These are phyloP conservation scores for Trichonephila clavata DNA, from an alignment of 1,140 invertebrate species.

Conservation along the genomic window DNA sequence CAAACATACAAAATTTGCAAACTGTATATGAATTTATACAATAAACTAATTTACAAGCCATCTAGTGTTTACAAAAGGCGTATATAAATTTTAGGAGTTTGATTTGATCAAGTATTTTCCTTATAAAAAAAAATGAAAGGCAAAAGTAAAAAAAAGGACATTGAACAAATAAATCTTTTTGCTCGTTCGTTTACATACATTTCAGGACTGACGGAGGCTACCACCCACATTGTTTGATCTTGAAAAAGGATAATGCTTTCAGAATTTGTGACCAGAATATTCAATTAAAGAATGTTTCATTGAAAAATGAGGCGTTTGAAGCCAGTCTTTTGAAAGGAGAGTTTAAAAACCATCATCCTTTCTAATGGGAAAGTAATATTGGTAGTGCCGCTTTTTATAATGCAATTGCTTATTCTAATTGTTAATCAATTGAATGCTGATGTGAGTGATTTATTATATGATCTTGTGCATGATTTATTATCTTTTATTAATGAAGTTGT, in stretches of 20 bases:
- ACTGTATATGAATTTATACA: no score
- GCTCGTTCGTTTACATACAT: not conserved
- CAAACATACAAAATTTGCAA: no score
- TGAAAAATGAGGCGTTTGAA: not conserved
- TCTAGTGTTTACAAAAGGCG: no score
- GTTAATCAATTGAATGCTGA: no score
- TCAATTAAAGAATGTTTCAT: not conserved
- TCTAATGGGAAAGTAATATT: not conserved
- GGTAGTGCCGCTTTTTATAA: not conserved
- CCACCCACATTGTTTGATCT: conserved; percentile 48
- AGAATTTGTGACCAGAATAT: not conserved
- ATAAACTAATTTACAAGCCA: no score
- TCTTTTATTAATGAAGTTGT: no score
- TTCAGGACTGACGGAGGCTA: not conserved
- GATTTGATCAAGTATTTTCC: no score
- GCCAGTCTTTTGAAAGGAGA: no score
- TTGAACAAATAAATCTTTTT: not conserved
- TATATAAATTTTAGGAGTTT: no score
- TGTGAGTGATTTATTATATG: no score
- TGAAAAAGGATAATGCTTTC: conserved; percentile 20
- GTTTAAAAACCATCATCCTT: not conserved
- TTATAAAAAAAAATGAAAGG: no score
- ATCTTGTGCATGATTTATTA: no score
- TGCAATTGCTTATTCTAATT: not conserved
- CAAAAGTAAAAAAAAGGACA: not conserved